Conservation (phyloP, 2,888 invertebrate species). For the Sinodicranocentrus sp. region DNA sequence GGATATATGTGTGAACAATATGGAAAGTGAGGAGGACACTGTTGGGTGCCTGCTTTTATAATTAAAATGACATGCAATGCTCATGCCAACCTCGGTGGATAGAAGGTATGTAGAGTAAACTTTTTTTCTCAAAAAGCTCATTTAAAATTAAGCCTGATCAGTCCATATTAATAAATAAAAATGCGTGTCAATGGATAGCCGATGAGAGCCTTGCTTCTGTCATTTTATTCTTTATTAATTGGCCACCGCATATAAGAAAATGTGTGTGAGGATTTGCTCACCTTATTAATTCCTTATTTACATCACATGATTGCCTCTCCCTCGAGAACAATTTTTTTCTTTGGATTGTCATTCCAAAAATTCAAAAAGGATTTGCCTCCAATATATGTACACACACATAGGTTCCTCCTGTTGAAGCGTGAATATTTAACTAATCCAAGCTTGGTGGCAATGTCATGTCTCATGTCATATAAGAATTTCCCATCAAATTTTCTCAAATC, state of each 20-base stretch:
- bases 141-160: slow-evolving; percentile 53
- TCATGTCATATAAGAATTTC: no score
- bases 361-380: no score
- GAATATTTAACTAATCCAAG: no score
- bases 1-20: slow-evolving; percentile 20
- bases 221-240: slow-evolving; percentile 31
- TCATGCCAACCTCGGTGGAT: slow-evolving; percentile 46
- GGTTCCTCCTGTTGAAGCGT: no score
- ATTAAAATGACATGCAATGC: slow-evolving; percentile 64
- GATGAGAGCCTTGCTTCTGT: slow-evolving; percentile 39
- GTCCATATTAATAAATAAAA: slow-evolving; percentile 53
- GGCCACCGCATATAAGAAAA: not conserved
- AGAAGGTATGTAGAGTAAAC: slow-evolving; percentile 41
- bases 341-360: no score
- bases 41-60: slow-evolving; percentile 56
- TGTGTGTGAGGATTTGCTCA: not conserved
- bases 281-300: slow-evolving; percentile 50
- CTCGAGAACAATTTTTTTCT: no score
- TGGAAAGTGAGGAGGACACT: slow-evolving; percentile 63
- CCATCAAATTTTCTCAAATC: no score
- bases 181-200: slow-evolving; percentile 42
- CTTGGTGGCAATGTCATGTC: no score
- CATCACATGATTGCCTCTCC: slow-evolving; percentile 21
- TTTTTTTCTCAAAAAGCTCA: slow-evolving; percentile 31
- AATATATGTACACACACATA: no score